Conservation (phyloP, 2,888 invertebrate genomes). For the Phragmatobia fuliginosa region DNA sequence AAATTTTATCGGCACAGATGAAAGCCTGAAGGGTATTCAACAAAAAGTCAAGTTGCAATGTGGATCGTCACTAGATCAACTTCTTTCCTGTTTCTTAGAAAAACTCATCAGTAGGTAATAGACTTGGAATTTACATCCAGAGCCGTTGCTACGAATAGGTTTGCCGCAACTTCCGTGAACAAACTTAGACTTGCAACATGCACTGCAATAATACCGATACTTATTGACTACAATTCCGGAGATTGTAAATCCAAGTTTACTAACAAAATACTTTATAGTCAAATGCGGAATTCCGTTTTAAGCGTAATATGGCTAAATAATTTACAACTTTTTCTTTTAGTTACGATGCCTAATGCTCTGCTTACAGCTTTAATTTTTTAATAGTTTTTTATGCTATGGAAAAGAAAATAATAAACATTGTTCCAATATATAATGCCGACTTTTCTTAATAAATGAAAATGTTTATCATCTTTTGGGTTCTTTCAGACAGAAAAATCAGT, state of each 20-base stretch:
- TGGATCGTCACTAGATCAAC: not conserved
- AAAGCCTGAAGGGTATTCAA: not conserved
- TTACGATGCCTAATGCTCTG: too few species aligned
- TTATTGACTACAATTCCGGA: slow-evolving; percentile 13
- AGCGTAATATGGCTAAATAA: not conserved
- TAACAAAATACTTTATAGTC: slow-evolving; percentile 5
- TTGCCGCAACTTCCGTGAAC: slow-evolving; percentile 9
- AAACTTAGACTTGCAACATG: slow-evolving; percentile 2
- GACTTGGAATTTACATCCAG: not conserved
- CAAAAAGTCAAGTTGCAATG: not conserved
- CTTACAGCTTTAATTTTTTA: not conserved
- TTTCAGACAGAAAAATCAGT: not conserved
- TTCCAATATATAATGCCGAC: not conserved
- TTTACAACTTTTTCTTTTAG: not conserved
- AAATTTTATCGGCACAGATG: not conserved
- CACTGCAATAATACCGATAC: not conserved
- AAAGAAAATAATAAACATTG: too few species aligned
- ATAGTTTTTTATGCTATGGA: too few species aligned
- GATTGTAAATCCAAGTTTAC: slow-evolving; percentile 9
- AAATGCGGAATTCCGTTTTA: not conserved
- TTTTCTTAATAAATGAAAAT: not conserved
- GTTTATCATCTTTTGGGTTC: not conserved
- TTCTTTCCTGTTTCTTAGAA: not conserved
- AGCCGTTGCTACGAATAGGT: slow-evolving; percentile 4
- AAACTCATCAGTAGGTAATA: not conserved